Evolutionary conservation across 2,113 vertebrate species (phyloP).

Genomic region (Calidris pugnax): DNA sequence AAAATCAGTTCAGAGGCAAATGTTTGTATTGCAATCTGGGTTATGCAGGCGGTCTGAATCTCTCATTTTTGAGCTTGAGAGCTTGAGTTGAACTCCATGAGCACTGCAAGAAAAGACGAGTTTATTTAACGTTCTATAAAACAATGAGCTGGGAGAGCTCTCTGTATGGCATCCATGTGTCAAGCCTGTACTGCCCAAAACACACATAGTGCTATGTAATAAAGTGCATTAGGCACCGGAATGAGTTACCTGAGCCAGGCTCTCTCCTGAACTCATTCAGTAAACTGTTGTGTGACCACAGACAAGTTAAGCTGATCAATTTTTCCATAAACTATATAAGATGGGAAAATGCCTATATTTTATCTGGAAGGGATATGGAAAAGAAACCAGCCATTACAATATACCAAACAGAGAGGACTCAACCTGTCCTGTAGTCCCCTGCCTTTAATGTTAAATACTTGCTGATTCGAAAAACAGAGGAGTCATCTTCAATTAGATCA

Average conservation of each 20-base stretch:
- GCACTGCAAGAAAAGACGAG: neutral
- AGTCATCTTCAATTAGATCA: neutral
- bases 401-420: neutral
- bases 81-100: neutral
- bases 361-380: neutral
- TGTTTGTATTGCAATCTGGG: neutral
- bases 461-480: neutral
- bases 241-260: neutral
- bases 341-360: neutral
- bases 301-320: neutral
- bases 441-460: neutral
- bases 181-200: neutral
- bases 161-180: neutral
- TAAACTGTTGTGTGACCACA: neutral
- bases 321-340: neutral
- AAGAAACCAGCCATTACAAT: neutral
- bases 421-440: neutral
- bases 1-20: neutral
- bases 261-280: neutral
- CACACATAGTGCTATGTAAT: neutral
- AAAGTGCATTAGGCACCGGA: neutral
- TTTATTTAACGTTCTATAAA: constrained; percentile 1
- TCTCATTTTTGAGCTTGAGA: neutral
- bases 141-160: neutral
- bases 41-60: neutral